Conservation (phyloP, 2,888 invertebrate species). For the Caenorhabditis doughertyi region DNA sequence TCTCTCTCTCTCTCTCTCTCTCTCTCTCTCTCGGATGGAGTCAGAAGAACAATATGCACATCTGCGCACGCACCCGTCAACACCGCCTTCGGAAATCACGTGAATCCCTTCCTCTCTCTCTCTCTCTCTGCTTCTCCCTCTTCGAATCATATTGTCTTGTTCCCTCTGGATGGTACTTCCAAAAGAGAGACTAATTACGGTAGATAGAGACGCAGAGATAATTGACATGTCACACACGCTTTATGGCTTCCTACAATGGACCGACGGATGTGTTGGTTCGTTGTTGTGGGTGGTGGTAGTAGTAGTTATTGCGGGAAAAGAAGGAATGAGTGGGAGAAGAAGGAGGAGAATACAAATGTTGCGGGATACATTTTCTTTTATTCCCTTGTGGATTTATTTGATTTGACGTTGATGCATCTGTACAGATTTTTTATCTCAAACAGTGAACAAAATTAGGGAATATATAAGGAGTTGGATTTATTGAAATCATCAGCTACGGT, state of each 20-base stretch:
- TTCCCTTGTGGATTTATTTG: constrained; percentile 2
- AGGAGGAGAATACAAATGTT: background rate
- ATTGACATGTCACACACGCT: constrained; percentile 60
- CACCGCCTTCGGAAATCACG: constrained; percentile 31
- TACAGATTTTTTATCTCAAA: background rate
- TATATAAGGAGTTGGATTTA: too few species aligned
- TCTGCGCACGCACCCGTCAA: constrained; percentile 21
- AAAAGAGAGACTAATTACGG: constrained; percentile 40
- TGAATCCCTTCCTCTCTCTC: constrained; percentile 20
- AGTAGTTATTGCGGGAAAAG: background rate
- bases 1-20: too few species aligned
- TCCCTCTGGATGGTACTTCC: constrained; percentile 9
- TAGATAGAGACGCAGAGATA: constrained; percentile 50
- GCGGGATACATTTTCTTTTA: background rate
- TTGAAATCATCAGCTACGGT: too few species aligned
- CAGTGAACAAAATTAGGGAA: background rate
- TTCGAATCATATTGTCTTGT: constrained; percentile 2
- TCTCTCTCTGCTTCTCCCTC: constrained; percentile 8
- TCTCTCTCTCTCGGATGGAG: too few species aligned
- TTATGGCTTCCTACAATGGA: constrained; percentile 58
- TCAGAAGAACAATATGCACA: constrained; percentile 59
- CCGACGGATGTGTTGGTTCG: background rate
- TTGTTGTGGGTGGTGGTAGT: background rate
- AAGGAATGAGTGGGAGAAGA: background rate
- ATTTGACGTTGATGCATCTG: background rate